These are phyloP conservation scores for Petrolisthes cinctipes DNA, from an alignment of 2,888 invertebrate genomes.

Conservation along the genomic window DNA sequence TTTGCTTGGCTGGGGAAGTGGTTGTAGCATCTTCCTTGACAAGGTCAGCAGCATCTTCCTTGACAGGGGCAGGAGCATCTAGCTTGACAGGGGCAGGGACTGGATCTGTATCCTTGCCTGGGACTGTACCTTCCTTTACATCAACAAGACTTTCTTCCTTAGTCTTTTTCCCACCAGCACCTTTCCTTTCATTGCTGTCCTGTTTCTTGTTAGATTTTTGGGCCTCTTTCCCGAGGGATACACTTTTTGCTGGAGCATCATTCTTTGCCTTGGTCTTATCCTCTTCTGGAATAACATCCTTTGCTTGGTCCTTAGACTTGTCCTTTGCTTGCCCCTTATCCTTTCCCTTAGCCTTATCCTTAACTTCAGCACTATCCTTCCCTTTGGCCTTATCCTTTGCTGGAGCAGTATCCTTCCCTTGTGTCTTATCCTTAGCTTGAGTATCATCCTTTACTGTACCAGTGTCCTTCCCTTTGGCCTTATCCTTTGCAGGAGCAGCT, in stretches of 20 bases:
- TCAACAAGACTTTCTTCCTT: not conserved
- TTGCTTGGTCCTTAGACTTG: not conserved
- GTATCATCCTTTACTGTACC: not conserved
- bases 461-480: not conserved
- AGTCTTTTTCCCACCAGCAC: not conserved
- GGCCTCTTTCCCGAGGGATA: too few species aligned
- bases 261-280: not conserved
- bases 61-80: not conserved
- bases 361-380: not conserved
- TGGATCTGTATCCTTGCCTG: not conserved
- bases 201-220: too few species aligned
- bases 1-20: not conserved
- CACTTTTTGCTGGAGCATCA: not conserved
- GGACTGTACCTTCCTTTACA: not conserved
- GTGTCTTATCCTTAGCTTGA: not conserved
- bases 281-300: not conserved
- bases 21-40: slow-evolving; percentile 1
- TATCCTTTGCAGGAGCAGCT: not conserved
- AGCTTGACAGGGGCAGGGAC: not conserved
- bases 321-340: not conserved
- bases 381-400: not conserved
- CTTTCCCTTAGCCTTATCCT: not conserved
- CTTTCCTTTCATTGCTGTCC: too few species aligned
- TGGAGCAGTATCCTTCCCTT: not conserved
- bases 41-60: not conserved